Evolutionary conservation across 2,797 vertebrate genomes (phyloP), one percentile per base, ranked within the genome.

Genomic region (Tapera naevia): DNA sequence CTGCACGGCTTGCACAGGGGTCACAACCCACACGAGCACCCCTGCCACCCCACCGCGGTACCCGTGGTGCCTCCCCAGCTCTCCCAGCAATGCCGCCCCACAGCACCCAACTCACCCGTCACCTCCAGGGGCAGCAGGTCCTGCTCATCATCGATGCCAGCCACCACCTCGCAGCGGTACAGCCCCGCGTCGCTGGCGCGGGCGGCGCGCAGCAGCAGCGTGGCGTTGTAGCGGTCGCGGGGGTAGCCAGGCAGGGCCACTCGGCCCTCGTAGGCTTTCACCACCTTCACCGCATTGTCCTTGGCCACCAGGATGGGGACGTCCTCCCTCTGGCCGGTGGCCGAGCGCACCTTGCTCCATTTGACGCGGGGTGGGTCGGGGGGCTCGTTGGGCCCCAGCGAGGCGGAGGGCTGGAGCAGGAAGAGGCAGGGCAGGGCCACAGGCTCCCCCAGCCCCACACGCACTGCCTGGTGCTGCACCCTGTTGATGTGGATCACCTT

Each of bases 81-180:
- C 51, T 53, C 25, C 25, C 6, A 9, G 50, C 50, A 17, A 54
- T 21, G 54, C 48, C n/a, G 10, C 48, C 58, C 21, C 32, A 1
- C 10, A 0, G 24, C 2, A 1, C 53, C 35, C 32, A 0, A 33
- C 95, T 98, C 94, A 99, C 99, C 99, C 80, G 98, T 99, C 96
- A 99, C 99, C 95, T 99, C 99, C 94, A 99, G 97, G 3, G 99
- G 98, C 89, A 99, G 98, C 25, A 99, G 98, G 91, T 99, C 99
- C 97, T 99, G 99, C 92, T 99, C 99, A 3, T 99, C 99, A 0
- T 99, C 99, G 78, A 99, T 98, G 91, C 99, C 99, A 7, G 98
- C 98, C 93, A 99, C 99, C 54, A 99, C 99, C 94, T 99, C 98
- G 82, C 99, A 99, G 94, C 99, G 99, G 93, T 99, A 99, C 48